Evolutionary conservation across 1,140 invertebrate species (phyloP), one percentile per base, ranked within the genome.

Genomic region (Popillia japonica): DNA sequence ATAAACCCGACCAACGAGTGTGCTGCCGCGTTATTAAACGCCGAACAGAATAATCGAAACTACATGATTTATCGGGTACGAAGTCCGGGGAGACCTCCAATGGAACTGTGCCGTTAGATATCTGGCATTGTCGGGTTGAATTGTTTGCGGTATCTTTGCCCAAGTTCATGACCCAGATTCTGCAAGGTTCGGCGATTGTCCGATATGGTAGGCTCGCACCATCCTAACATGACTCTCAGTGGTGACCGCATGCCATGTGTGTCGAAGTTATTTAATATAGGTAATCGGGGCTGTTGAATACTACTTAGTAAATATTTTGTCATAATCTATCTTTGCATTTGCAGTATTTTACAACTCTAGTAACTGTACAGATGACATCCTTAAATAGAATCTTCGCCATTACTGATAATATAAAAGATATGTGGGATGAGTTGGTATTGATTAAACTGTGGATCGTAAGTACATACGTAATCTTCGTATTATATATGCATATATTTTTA

Each of bases 111-210:
- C 17, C 20, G 22, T 68, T 14, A 8, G 61, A 27, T 68, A 68
- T 68, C 61, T 68, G 61, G 61, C 20, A 22, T 68, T 68, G 61
- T 68, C 61, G 61, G 22, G 22, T 17, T 22, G 61, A 68, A 68
- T 68, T 68, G 61, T 68, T 68, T 34, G 61, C 61, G 61, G 22
- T 68, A 34, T 68, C 61, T 68, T 68, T 34, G 8, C 27, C 22
- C 11, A 34, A 68, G 61, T 68, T 68, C 61, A 20, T 68, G 61
- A 68, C 61, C 61, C 7, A 68, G 61, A 68, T 68, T 68, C 61
- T 68, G 61, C 22, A 68, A 20, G 27, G 22, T 27, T 34, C 27
- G 17, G 22, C 20, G 61, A 68, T 68, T 68, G 61, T n/a, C 20
- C 0, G 22, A 68, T 68, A 68, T 22, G 20, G 22, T n/a, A 55